Conservation (phyloP, 2,888 invertebrate species). For the Eueremaeus valkanovi region DNA sequence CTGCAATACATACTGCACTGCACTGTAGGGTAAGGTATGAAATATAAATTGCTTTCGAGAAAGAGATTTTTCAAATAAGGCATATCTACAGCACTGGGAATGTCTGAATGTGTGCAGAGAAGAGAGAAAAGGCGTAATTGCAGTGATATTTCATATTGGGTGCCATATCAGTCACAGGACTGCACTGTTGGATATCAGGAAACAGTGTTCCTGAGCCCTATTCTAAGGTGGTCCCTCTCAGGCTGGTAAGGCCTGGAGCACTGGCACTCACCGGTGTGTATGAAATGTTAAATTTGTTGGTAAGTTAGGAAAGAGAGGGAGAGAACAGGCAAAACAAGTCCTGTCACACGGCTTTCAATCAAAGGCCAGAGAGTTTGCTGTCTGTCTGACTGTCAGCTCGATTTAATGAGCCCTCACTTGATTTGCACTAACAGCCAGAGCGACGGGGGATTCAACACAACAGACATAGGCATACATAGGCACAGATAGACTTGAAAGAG, state of each 20-base stretch:
- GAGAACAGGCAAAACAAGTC: background rate
- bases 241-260: background rate
- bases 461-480: no score
- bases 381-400: slow-evolving; percentile 4
- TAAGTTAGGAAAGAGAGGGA: background rate
- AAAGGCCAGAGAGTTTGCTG: slow-evolving; percentile 1
- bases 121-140: background rate
- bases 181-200: slow-evolving; percentile 7
- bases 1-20: no score
- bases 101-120: no score
- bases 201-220: background rate
- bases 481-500: background rate
- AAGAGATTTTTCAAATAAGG: no score
- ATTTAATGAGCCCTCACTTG: slow-evolving; percentile 13
- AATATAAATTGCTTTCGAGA: no score
- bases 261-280: background rate
- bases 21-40: no score
- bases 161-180: slow-evolving; percentile 9
- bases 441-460: slow-evolving; percentile 10
- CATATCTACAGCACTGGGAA: no score
- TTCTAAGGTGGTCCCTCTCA: background rate
- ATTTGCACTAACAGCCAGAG: slow-evolving; percentile 13
- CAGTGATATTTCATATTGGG: background rate
- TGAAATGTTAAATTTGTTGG: background rate
- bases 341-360: slow-evolving; percentile 6